Conservation (phyloP, 2,113 vertebrate genomes). For the Limnothrissa miodon region DNA sequence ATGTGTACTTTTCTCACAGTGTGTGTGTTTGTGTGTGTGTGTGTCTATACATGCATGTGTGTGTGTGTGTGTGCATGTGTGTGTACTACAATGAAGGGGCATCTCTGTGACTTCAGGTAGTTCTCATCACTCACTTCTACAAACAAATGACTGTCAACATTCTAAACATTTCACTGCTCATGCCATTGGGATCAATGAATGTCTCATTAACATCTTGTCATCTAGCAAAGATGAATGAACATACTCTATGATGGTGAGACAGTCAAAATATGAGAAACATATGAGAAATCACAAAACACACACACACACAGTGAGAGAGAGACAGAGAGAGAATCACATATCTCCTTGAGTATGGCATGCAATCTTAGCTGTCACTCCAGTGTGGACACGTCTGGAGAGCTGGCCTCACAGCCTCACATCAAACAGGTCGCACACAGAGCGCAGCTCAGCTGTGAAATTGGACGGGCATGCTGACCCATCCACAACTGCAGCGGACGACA, state of each 20-base stretch:
- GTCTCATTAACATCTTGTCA: slow-evolving; percentile 27
- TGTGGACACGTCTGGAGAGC: not conserved
- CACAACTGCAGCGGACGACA: slow-evolving; percentile 52
- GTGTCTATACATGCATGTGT: not conserved
- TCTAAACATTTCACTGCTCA: not conserved
- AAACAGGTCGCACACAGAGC: slow-evolving; percentile 41
- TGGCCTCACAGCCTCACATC: slow-evolving; percentile 32
- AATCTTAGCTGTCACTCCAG: not conserved
- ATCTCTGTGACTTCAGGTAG: not conserved
- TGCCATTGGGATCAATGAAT: not conserved
- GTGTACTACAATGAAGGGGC: not conserved
- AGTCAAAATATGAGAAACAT: slow-evolving; percentile 16
- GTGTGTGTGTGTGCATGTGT: not conserved
- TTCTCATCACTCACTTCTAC: not conserved
- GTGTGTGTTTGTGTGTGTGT: not conserved
- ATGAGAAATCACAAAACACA: slow-evolving; percentile 25
- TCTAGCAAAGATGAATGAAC: slow-evolving; percentile 40
- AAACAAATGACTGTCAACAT: not conserved
- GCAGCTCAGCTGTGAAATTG: slow-evolving; percentile 73
- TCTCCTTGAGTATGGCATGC: not conserved
- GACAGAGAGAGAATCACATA: slow-evolving; percentile 11
- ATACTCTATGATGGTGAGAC: slow-evolving; percentile 37
- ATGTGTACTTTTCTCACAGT: not conserved
- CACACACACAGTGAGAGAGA: slow-evolving; percentile 22
- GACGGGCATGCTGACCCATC: slow-evolving; percentile 59